Conservation (phyloP, 2,797 vertebrate species). For the Microhierax caerulescens region DNA sequence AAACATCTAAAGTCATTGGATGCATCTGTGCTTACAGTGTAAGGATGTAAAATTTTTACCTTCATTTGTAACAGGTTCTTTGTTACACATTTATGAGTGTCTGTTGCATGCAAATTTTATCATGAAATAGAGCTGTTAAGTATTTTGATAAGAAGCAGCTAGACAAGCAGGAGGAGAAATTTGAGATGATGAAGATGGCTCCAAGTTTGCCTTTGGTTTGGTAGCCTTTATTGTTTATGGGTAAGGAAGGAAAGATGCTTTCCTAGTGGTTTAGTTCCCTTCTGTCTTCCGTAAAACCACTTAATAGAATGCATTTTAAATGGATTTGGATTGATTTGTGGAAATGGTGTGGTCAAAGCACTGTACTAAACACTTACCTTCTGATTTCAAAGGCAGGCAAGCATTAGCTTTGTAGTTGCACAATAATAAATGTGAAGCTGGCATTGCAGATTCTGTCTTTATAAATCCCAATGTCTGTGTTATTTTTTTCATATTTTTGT, state of each 20-base stretch:
- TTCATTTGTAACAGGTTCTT: not conserved
- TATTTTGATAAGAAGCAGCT: not conserved
- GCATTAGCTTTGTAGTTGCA: not conserved
- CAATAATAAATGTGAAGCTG: not conserved
- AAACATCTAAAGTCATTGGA: not conserved
- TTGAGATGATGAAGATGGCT: not conserved
- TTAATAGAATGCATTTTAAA: conserved; percentile 29
- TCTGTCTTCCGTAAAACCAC: conserved; percentile 24
- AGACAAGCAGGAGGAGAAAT: not conserved
- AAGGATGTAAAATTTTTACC: not conserved
- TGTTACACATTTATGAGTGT: not conserved
- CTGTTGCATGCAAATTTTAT: not conserved
- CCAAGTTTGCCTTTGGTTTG: not conserved
- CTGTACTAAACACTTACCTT: not conserved
- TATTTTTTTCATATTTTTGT: not conserved
- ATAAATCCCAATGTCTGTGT: not conserved
- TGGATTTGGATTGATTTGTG: conserved; percentile 11
- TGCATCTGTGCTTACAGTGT: not conserved
- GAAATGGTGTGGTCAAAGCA: not conserved
- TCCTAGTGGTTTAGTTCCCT: not conserved
- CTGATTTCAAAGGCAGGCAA: not conserved
- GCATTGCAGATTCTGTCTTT: not conserved
- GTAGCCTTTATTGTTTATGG: not conserved
- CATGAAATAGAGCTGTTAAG: not conserved
- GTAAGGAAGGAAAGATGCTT: not conserved